Base-by-base conservation (phyloP, 92 coral and sea anemone genomes). In the Zoanthus sansibaricus region DNA sequence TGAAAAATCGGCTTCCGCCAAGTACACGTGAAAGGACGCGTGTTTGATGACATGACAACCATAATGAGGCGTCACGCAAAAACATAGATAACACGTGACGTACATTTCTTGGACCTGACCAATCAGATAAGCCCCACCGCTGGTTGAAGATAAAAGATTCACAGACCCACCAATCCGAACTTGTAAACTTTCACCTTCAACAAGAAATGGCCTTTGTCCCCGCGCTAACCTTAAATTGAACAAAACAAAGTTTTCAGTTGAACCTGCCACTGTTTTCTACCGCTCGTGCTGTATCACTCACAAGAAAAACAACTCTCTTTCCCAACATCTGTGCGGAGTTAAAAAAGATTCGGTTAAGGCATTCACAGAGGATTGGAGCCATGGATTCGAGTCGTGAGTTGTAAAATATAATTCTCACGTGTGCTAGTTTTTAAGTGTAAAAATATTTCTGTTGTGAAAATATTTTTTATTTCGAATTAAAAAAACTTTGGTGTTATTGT, bases 121-220 rank as follows among this genome's bases (percentile, higher is more conserved):
- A 79, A 79, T 79, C 25, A 37, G 20, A 47, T n/a, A 15, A 56
- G 59, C 12, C 14, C 54, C 7, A 18, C 75, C 61, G 72, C 67
- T 62, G 14, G 20, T 10, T n/a, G 55, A 80, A 42, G 47, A 66
- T 21, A 46, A 68, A 7, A 25, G 55, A 47, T 61, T 62, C 56
- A 62, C 84, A 62, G 72, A 20, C 56, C 84, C 54, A 47, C 85
- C 85, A 80, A 80, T 80, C 85, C 47, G 62, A 21, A 76, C 51
- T 45, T 66, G 85, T 80, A 80, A 80, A 80, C 85, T 80, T 80
- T 80, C 85, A 80, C 85, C 85, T 66, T 66, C 59, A 48, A 15
- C 74, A 80, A 80, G 13, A 80, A 80, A 55, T 80, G 85, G 85
- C 85, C 85, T 80, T 80, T 80, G 85, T 80, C 85, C 85, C 45